Conservation (phyloP, 2,888 invertebrate genomes). For the Rhabditophanes sp. region DNA sequence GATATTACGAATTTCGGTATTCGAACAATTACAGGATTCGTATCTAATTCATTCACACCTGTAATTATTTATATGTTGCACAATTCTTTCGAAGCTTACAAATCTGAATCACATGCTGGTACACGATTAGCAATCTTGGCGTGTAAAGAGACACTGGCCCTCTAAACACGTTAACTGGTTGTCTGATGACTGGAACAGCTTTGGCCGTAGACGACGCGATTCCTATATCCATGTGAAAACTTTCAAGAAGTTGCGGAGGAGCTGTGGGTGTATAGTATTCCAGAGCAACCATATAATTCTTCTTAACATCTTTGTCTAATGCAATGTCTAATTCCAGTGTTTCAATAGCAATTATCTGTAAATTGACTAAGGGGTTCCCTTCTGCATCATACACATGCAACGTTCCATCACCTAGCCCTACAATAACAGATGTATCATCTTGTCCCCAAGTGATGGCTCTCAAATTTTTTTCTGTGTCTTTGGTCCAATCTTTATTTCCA, state of each 20-base stretch:
- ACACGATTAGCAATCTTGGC: slow-evolving; percentile 67
- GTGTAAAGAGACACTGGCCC: slow-evolving; percentile 14
- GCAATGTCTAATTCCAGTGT: slow-evolving; percentile 34
- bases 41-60: too few relatives aligned
- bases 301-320: slow-evolving; percentile 43
- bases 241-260: too few relatives aligned
- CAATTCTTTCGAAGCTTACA: too few relatives aligned
- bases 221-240: too few relatives aligned
- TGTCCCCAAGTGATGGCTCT: slow-evolving; percentile 51
- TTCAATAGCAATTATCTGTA: slow-evolving; percentile 55
- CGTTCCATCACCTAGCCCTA: slow-evolving; percentile 75
- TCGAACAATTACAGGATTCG: too few relatives aligned
- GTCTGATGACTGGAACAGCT: too few relatives aligned
- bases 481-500: slow-evolving; percentile 94
- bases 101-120: too few relatives aligned
- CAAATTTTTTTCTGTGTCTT: slow-evolving; percentile 66
- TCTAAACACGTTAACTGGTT: slow-evolving; percentile 12
- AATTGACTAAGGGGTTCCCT: slow-evolving; percentile 56
- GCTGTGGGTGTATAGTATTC: slow-evolving; percentile 22
- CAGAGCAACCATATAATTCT: slow-evolving; percentile 19
- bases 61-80: too few relatives aligned
- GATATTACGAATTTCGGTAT: too few relatives aligned
- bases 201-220: too few relatives aligned
- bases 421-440: slow-evolving; percentile 70
- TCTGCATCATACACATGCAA: slow-evolving; percentile 83